These are phyloP conservation scores for Petrocephalus microphthalmus DNA, from an alignment of 2,113 vertebrate genomes.

Conservation along the genomic window DNA sequence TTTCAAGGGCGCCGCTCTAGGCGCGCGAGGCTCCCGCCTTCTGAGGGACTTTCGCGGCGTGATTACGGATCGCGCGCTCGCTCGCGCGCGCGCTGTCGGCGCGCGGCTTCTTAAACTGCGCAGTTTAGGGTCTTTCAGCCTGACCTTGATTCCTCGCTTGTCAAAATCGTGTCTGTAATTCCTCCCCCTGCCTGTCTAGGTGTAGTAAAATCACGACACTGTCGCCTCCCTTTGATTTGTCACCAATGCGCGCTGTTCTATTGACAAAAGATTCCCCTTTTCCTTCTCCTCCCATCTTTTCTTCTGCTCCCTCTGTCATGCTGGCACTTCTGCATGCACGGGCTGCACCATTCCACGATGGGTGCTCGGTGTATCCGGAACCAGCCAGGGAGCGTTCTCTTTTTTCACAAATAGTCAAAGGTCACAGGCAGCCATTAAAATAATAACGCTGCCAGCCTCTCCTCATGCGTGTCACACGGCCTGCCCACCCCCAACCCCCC, in stretches of 20 bases:
- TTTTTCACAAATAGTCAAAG: constrained; percentile 35
- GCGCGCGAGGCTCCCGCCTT: constrained; percentile 56
- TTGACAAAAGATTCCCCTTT: constrained; percentile 62
- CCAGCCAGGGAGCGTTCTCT: constrained; percentile 56
- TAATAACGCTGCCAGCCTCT: constrained; percentile 48
- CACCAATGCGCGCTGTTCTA: constrained; percentile 62
- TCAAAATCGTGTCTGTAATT: constrained; percentile 61
- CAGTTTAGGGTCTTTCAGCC: constrained; percentile 63
- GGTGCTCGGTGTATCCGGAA: constrained; percentile 52
- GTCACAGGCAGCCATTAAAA: constrained; percentile 61
- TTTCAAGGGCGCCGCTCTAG: constrained; percentile 70
- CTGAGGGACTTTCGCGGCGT: constrained; percentile 52
- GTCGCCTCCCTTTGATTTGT: constrained; percentile 76
- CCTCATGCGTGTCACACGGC: constrained; percentile 59
- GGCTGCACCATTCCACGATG: constrained; percentile 40
- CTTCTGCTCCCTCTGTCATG: constrained; percentile 34
- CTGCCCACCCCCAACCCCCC: constrained; percentile 33
- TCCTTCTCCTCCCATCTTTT: constrained; percentile 31
- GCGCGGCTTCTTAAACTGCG: constrained; percentile 50
- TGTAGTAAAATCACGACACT: constrained; percentile 61
- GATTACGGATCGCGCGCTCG: constrained; percentile 36
- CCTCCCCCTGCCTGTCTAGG: constrained; percentile 60
- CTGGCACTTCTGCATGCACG: constrained; percentile 26
- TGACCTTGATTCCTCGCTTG: constrained; percentile 68
- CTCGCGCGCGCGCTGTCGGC: constrained; percentile 51